These are phyloP conservation scores for Diabrotica undecimpunctata DNA, from an alignment of 1,140 invertebrate species.

Conservation along the genomic window DNA sequence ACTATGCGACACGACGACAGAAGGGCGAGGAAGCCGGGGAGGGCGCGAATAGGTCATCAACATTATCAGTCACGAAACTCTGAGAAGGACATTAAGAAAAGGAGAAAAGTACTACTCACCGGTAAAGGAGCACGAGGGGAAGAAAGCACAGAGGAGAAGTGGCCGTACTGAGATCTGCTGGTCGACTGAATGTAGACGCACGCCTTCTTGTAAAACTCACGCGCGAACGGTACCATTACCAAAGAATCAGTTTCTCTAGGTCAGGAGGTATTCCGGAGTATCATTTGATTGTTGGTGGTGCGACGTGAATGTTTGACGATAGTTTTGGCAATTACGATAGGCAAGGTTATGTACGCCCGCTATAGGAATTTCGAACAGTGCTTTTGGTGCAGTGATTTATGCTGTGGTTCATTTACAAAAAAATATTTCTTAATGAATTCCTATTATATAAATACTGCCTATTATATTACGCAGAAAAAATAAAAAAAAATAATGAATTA, in stretches of 20 bases:
- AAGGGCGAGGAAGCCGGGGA: constrained; percentile 11
- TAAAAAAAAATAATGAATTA: no score
- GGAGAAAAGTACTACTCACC: constrained; percentile 10
- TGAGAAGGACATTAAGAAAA: constrained; percentile 5
- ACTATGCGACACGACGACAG: background rate
- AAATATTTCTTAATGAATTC: no score
- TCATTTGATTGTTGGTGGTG: constrained; percentile 5
- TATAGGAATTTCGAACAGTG: background rate
- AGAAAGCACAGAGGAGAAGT: constrained; percentile 16
- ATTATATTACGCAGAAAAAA: no score
- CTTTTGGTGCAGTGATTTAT: background rate
- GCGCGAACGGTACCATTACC: constrained; percentile 11
- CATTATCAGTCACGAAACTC: background rate
- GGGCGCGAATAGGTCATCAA: constrained; percentile 8
- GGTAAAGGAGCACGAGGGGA: constrained; percentile 15
- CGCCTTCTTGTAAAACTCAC: constrained; percentile 8
- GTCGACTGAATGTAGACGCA: constrained; percentile 9
- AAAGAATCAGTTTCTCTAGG: constrained; percentile 19
- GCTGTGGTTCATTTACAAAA: no score
- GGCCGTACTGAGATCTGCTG: constrained; percentile 16
- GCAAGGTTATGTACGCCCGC: constrained; percentile 13
- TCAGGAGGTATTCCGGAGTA: constrained; percentile 16
- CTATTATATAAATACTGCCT: no score
- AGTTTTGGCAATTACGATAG: constrained; percentile 11
- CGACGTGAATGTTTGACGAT: constrained; percentile 3